phyloP scores from a whole-genome alignment of 2,888 invertebrate species.

The Cryptocheilus praepositus region DNA sequence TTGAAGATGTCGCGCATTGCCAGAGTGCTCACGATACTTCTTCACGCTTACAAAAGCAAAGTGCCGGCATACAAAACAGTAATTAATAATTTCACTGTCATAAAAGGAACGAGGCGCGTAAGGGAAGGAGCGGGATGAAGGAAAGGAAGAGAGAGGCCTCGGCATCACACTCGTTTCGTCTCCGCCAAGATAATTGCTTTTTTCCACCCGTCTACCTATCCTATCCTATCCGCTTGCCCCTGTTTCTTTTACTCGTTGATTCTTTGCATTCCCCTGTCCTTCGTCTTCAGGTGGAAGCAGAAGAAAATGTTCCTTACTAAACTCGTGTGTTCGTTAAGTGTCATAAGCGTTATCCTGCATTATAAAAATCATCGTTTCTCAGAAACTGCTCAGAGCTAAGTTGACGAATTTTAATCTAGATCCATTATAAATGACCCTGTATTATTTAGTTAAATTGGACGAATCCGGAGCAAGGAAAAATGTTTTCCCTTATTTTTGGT shows the following conservation, averaged over 20 bases:
- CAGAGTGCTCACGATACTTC: constrained; percentile 32
- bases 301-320: neutral
- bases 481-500: too few species aligned
- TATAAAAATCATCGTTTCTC: too few species aligned
- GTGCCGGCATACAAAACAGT: constrained; percentile 60
- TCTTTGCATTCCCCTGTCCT: neutral
- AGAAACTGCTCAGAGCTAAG: too few species aligned
- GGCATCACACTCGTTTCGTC: constrained; percentile 26
- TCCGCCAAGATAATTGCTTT: constrained; percentile 55
- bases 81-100: constrained; percentile 68
- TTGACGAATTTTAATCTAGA: too few species aligned
- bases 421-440: too few species aligned
- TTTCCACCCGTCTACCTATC: constrained; percentile 36
- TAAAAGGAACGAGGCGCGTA: constrained; percentile 36
- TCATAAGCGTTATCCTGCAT: too few species aligned
- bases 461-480: too few species aligned
- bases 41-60: constrained; percentile 48
- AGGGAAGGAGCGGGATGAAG: neutral
- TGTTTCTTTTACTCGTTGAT: too few species aligned
- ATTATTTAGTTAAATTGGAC: too few species aligned
- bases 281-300: constrained; percentile 17
- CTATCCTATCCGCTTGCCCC: neutral
- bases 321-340: neutral
- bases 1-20: constrained; percentile 7
- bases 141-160: neutral